Base-by-base conservation (phyloP, 2,797 vertebrate species). In the Vultur gryphus region DNA sequence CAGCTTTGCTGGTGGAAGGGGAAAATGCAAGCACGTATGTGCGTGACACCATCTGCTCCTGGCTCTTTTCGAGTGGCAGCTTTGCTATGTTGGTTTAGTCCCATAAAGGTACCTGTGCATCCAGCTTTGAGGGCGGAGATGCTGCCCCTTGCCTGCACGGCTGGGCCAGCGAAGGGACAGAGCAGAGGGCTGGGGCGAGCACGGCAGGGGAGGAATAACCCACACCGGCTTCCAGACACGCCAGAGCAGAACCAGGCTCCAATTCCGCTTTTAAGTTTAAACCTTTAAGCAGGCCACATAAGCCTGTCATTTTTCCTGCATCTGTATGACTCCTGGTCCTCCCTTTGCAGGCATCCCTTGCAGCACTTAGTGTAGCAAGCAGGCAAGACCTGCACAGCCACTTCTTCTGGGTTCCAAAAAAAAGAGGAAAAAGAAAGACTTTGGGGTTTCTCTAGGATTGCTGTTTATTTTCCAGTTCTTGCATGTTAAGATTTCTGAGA, bases 381-480 rank as follows among this genome's bases (percentile, higher is more conserved):
- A n/a, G 31, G 52, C 44, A 43, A 64, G 66, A 55, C 54, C 28
- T 67, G 21, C 44, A 24, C 28, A 77, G 55, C 39, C 59, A 25
- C 33, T 23, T 41, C 55, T 62, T 48, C 67, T 52, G 28, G 10
- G 15, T 14, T 72, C 23, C 4, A 29, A 52, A n/a, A 46, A 61
- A 44, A 61, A 23, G 10, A n/a, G 18, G 2, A 2, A 5, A 52
- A n/a, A 75, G 77, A 29, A 3, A 57, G 14, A 33, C 29, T 80
- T 67, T 37, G 29, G 58, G 39, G 10, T 69, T 87, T 70, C 51
- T 62, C 48, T 87, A 66, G 51, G 80, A 79, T 35, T 79, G 16
- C 62, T 93, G 29, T 87, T 96, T 95, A 95, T 91, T 95, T 95
- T 62, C 75, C 54, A 70, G 24, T 51, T 84, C 65, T 94, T 89